phyloP scores from a whole-genome alignment of 2,797 vertebrate species.

The Falco rusticolus region DNA sequence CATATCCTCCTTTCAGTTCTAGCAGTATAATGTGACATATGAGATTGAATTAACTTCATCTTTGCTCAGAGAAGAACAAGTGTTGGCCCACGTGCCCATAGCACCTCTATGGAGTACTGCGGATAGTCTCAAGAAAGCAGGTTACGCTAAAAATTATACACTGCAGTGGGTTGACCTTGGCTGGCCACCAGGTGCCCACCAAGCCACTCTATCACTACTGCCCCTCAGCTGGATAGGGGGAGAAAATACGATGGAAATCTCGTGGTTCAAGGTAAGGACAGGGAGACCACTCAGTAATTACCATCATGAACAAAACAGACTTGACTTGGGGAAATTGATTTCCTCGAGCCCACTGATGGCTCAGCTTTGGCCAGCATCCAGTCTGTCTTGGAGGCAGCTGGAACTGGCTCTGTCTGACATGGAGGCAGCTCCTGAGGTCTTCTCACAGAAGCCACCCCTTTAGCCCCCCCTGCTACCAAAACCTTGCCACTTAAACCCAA shows the following conservation, averaged over 20 bases:
- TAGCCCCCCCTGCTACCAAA: background rate
- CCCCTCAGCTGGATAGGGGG: background rate
- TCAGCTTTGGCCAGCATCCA: accelerated
- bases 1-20: background rate
- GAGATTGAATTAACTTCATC: background rate
- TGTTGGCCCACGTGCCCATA: background rate
- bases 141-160: conserved; percentile 47
- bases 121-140: conserved; percentile 28
- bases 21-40: background rate
- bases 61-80: background rate
- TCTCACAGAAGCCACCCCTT: background rate
- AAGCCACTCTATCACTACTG: background rate
- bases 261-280: accelerated
- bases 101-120: background rate
- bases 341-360: background rate
- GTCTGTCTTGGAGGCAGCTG: background rate
- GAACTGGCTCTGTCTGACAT: accelerated
- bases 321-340: background rate
- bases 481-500: background rate
- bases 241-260: background rate
- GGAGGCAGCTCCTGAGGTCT: background rate
- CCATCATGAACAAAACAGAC: no score
- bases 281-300: background rate
- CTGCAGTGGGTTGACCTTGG: background rate
- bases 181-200: background rate